Base-by-base conservation (phyloP, 2,888 invertebrate genomes). In the Andrena bucephala region DNA sequence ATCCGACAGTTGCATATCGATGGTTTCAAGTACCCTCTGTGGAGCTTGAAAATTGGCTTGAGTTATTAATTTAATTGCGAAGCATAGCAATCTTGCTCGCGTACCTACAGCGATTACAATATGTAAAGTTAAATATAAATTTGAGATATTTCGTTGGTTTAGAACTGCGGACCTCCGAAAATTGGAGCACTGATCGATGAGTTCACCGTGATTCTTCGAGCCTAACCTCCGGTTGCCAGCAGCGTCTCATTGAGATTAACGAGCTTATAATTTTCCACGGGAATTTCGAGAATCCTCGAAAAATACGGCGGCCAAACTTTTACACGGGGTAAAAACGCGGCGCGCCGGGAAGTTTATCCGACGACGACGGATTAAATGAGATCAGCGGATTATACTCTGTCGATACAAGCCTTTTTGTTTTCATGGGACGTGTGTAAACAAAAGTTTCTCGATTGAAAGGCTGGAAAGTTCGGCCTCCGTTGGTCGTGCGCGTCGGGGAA, bases 201-300 rank as follows among this genome's bases (percentile, higher is more conserved):
- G 16, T 59, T 5, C n/a, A 20, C n/a, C 31, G 24, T 57, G 27
- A 57, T 27, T 57, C 57, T 20, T 20, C 8, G 42, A 42, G 16
- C 33, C 33, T 20, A 62, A 27, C 20, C 20, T 62, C 36, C 50
- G 33, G 36, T 60, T 71, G 62, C n/a, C 42, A 20, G 29, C 20
- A 50, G 29, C 66, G 33, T 29, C 36, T 71, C 48, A 70, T 57
- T n/a, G 42, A 42, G 74, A 50, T 86, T 54, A 83, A 74, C 72
- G 63, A 72, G 59, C 36, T 62, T 36, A 54, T 52, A 78, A 62
- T 79, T 62, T 33, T 13, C 13, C 59, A 2, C 13, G 13, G 1
- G 59, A 50, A 62, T 67, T 52, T 29, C 16, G 36, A 10, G 4
- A 48, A 24, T 57, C 50, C 13, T 42, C 20, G 0, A 2, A 33